These are phyloP conservation scores for Drosophila baimaii DNA, from an alignment of 1,140 invertebrate species.

Conservation along the genomic window DNA sequence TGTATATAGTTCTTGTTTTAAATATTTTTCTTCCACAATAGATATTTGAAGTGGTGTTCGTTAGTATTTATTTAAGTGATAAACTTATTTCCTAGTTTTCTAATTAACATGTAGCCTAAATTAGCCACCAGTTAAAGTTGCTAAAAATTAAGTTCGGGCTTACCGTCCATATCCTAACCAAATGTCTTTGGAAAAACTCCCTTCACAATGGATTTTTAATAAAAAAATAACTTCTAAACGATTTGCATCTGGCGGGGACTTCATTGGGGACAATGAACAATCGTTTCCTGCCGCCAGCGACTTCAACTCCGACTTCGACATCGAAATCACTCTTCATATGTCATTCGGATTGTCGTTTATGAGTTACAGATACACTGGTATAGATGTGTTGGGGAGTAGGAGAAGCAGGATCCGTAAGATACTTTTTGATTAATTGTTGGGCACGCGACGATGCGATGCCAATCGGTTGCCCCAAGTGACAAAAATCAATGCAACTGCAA, in stretches of 20 bases:
- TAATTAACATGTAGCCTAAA: no score
- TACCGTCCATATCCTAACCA: no score
- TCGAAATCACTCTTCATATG: conserved; percentile 56
- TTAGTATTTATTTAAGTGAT: no score
- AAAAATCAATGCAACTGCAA: conserved; percentile 75
- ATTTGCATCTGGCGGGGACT: conserved; percentile 1
- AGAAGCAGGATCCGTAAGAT: conserved; percentile 2
- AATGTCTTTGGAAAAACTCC: no score
- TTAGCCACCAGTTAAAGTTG: no score
- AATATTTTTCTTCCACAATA: no score
- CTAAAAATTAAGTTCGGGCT: no score
- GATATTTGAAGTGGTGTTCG: no score
- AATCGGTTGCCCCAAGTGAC: conserved; percentile 66
- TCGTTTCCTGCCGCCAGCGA: conserved; percentile 34
- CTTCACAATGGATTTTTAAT: no score
- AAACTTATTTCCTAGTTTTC: no score
- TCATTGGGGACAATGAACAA: conserved; percentile 37
- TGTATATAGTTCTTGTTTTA: no score
- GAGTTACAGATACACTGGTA: conserved; percentile 22
- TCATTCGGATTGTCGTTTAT: conserved; percentile 53
- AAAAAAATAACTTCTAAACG: background rate
- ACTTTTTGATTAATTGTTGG: conserved; percentile 64
- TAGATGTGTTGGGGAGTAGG: background rate
- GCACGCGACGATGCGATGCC: conserved; percentile 69
- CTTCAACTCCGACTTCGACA: background rate